Conservation (phyloP, 2,888 invertebrate genomes). For the Nemurella pictetii region DNA sequence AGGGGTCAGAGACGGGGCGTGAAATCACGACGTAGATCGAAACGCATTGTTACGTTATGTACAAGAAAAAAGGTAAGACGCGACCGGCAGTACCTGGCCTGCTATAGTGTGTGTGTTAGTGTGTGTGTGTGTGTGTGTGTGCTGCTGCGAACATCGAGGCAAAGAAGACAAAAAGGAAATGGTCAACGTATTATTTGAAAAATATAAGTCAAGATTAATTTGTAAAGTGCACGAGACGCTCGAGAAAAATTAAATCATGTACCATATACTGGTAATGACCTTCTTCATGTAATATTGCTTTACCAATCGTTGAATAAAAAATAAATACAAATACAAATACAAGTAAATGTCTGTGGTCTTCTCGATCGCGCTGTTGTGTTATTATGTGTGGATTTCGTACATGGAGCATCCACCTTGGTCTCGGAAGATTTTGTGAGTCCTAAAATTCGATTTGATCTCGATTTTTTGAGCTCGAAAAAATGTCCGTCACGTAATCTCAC, state of each 20-base stretch:
- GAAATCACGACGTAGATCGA: slow-evolving; percentile 30
- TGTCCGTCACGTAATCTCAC: background rate
- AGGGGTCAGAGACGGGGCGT: slow-evolving; percentile 19
- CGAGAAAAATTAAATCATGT: no score
- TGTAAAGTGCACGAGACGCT: no score
- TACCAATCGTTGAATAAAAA: no score
- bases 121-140: background rate
- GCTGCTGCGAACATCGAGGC: background rate
- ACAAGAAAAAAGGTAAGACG: background rate
- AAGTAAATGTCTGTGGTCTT: no score
- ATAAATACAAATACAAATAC: no score
- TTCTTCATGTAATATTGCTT: no score
- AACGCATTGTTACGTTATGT: slow-evolving; percentile 28
- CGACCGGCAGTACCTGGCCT: background rate
- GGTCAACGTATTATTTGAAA: background rate
- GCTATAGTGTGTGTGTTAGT: no score
- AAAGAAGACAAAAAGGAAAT: background rate
- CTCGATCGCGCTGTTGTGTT: no score
- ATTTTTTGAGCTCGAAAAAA: background rate
- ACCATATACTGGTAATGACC: no score
- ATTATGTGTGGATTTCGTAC: no score
- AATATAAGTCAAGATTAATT: background rate
- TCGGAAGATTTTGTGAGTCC: background rate
- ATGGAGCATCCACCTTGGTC: background rate
- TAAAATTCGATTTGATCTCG: background rate